Evolutionary conservation across 2,888 invertebrate species (phyloP), one percentile per base, ranked within the genome.

Genomic region (Idaea dimidiata): DNA sequence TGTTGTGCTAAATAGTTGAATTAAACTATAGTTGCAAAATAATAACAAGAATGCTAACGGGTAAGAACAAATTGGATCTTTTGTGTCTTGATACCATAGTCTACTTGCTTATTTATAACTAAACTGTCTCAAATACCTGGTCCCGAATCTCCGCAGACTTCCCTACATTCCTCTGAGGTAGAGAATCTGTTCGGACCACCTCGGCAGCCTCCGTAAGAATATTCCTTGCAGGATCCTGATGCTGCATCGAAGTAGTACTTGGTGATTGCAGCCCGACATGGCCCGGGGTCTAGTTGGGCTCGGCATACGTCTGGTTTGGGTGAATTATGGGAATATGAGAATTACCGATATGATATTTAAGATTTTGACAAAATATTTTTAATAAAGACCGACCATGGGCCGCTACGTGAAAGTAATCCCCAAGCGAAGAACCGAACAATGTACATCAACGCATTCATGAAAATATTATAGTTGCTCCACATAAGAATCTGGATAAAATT

Each of bases 161-260:
- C 93, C 80, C 96, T 94, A 80, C 97, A 97, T 80, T 97, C 96
- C 32, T 94, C 93, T n/a, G 90, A 81, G 10, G 94, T 94, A 64
- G 95, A 95, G 89, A 98, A 98, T 61, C 97, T 93, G 85, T 98
- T 98, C 60, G 96, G 95, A 73, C 97, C 97, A 43, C 98, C 98
- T 54, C 92, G 94, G 81, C 98, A 98, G 64, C 98, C 98, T 54
- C 97, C 95, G 79, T 96, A 98, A 1, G 89, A 86, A 85, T 97
- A 98, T 68, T 93, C 88, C 61, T 93, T 90, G 81, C 98, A 98
- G 54, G 87, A 84, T 16, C 94, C 94, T 0, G 89, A 84, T 0
- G 76, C 74, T 16, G 84, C 80, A 77, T 97, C 95, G 86, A 94
- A 98, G 88, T 94, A 97, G 87, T 94, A 95, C 83, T 96, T 96